These are phyloP conservation scores for Neosilurus hyrtlii DNA, from an alignment of 2,797 vertebrate species.

Conservation along the genomic window DNA sequence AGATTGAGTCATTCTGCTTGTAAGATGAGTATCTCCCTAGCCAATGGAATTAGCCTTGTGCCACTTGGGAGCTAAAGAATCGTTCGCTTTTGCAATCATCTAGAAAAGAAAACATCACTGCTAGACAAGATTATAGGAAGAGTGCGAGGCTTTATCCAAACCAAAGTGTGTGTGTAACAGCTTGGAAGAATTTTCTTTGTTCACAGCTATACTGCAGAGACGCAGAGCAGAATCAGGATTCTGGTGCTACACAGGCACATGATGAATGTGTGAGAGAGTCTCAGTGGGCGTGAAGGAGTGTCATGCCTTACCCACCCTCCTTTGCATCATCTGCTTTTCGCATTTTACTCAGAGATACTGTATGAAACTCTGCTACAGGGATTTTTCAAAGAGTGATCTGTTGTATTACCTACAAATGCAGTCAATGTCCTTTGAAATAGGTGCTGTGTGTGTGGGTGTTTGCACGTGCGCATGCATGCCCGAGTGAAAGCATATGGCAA, in stretches of 20 bases:
- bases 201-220: constrained; percentile 1
- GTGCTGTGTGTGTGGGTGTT: neutral
- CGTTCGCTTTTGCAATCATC: neutral
- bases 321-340: neutral
- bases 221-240: constrained; percentile 10
- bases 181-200: constrained; percentile 10
- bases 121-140: neutral
- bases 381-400: neutral
- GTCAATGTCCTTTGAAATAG: neutral
- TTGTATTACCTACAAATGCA: neutral
- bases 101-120: neutral
- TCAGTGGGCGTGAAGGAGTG: constrained; percentile 13
- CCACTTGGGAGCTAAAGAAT: neutral
- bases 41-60: neutral
- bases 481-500: neutral
- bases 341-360: neutral
- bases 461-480: neutral
- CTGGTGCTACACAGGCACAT: constrained; percentile 8
- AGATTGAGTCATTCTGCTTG: neutral
- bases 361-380: neutral
- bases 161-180: neutral
- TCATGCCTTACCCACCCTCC: constrained; percentile 1
- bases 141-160: neutral
- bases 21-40: neutral
- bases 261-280: neutral